phyloP scores from a whole-genome alignment of 2,113 vertebrate species.

The Oplegnathus fasciatus region DNA sequence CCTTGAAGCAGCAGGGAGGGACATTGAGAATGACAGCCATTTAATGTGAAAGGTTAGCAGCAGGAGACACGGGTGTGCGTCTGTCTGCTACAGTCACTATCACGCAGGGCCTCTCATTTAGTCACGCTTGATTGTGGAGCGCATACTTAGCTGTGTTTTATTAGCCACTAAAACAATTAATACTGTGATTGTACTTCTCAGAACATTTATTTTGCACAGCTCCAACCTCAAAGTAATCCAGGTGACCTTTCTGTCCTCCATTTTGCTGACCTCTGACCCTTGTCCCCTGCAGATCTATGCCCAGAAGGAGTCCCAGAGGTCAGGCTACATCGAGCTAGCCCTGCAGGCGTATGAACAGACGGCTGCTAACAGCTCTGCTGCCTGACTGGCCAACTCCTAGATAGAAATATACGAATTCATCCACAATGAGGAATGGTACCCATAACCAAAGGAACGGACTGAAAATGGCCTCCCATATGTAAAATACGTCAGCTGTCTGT shows the following conservation, averaged over 20 bases:
- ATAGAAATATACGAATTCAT: neutral
- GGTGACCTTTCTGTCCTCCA: neutral
- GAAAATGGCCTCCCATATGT: neutral
- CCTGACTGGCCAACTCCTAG: constrained; percentile 7
- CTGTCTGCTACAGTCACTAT: constrained; percentile 27
- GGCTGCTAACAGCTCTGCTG: constrained; percentile 52
- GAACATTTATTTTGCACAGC: neutral
- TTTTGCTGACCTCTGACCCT: constrained; percentile 27
- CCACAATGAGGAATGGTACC: neutral
- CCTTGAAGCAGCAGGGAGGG: constrained; percentile 25
- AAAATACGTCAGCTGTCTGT: neutral
- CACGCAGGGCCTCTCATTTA: constrained; percentile 50
- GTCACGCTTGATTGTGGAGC: constrained; percentile 49
- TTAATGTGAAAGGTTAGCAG: constrained; percentile 60
- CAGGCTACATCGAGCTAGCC: constrained; percentile 91
- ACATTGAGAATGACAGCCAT: constrained; percentile 68
- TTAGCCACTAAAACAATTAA: constrained; percentile 24
- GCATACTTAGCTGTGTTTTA: constrained; percentile 25
- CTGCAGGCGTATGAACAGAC: constrained; percentile 89
- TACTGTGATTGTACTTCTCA: neutral
- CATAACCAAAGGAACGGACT: neutral
- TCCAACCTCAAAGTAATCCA: neutral
- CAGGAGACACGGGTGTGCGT: constrained; percentile 26
- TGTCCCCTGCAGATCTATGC: constrained; percentile 86
- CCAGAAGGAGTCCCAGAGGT: constrained; percentile 90